A percentile compares a stretch with the other conserved stretches of the same genome.
Evolutionary conservation across 2,888 invertebrate genomes (phyloP).

Genomic region (Drosophila eohydei): DNA sequence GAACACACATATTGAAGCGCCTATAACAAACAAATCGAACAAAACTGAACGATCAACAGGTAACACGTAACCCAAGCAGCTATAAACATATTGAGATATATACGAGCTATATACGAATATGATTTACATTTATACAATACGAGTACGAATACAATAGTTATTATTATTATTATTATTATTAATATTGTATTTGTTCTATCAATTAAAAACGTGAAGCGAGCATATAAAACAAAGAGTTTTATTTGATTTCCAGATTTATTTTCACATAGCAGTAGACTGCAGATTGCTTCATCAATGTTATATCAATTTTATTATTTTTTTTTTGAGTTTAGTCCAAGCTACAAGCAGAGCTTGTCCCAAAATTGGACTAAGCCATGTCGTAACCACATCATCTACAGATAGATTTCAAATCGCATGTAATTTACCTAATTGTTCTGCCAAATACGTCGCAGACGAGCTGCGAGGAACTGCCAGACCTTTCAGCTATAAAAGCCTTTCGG

Average conservation of each 20-base stretch:
- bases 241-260: background rate
- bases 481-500: background rate
- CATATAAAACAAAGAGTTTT: slow-evolving; percentile 19
- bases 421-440: slow-evolving; percentile 55
- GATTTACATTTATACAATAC: slow-evolving; percentile 41
- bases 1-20: slow-evolving; percentile 14
- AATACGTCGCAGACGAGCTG: slow-evolving; percentile 41
- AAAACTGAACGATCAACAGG: slow-evolving; percentile 67
- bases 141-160: slow-evolving; percentile 43
- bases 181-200: slow-evolving; percentile 62
- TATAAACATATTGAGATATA: slow-evolving; percentile 37
- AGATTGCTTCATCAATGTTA: background rate
- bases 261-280: too few relatives aligned
- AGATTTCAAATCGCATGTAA: slow-evolving; percentile 39
- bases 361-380: slow-evolving; percentile 27
- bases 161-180: slow-evolving; percentile 29
- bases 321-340: background rate
- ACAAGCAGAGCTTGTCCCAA: slow-evolving; percentile 20
- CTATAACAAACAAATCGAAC: slow-evolving; percentile 20
- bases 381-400: slow-evolving; percentile 14
- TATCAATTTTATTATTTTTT: background rate
- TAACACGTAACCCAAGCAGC: slow-evolving; percentile 31
- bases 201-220: slow-evolving; percentile 54
- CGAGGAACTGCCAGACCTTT: slow-evolving; percentile 1
- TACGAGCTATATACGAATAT: slow-evolving; percentile 18